Base-by-base conservation (phyloP, 2,797 vertebrate genomes). In the Holocentrus rufus region DNA sequence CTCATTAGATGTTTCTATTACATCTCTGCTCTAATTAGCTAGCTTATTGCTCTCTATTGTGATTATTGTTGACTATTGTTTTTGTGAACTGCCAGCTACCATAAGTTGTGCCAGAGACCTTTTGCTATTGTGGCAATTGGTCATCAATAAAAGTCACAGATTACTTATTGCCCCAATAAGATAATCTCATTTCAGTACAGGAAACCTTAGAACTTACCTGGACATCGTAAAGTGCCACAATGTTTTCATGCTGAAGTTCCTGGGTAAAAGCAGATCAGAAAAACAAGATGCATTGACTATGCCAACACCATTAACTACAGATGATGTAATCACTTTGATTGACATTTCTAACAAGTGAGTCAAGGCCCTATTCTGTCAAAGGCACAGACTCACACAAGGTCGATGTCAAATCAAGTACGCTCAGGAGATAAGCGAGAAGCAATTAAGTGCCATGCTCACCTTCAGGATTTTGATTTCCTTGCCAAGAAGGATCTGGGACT, bases 201-300 rank as follows among this genome's bases (percentile, higher is more conserved):
- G 46, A n/a, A 27, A 77, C 44, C 75, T 30, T 68, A 2, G 60
- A 46, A 83, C 85, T 81, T 94, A 99, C 97, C 96, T 98, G 97
- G 76, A 98, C 97, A 90, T 99, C 98, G 63, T 99, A 99, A 83
- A 99, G 96, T 25, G 95, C 97, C 81, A 99, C 98, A 61, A 99
- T 99, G 89, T 99, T 99, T 91, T 98, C 98, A 87, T 99, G 98
- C 88, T 99, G 97, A 90, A 98, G 95, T 87, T 98, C 97, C 97
- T 99, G 87, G 74, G 85, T 17, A 89, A 92, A 83, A 56, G 89
- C 87, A 91, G 55, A 76, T 82, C 52, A 87, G 17, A 77, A 70
- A 76, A 30, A 67, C 1, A 68, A 65, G 69, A 62, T 1, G 13
- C n/a, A 39, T 77, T 36, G 80, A 42, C 25, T 27, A 4, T 27